Conservation (phyloP, 2,797 vertebrate genomes). For the Typhlichthys subterraneus region DNA sequence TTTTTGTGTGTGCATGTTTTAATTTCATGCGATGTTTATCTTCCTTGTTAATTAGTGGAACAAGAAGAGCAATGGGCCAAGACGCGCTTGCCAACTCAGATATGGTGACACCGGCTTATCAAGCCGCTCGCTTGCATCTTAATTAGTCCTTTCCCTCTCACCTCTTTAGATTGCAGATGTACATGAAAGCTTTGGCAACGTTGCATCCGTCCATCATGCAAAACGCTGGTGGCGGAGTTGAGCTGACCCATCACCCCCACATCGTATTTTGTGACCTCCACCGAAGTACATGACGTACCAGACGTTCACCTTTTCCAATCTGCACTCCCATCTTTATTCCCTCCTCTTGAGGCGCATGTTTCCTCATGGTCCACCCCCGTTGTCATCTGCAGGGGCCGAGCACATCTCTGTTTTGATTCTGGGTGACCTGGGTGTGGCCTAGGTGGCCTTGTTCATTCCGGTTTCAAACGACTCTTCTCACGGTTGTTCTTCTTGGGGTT, state of each 20-base stretch:
- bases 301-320: slow-evolving; percentile 9
- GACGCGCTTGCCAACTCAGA: slow-evolving; percentile 83
- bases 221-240: slow-evolving; percentile 15
- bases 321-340: not conserved
- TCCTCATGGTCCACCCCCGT: not conserved
- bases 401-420: slow-evolving; percentile 19
- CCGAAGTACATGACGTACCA: not conserved
- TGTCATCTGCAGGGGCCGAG: slow-evolving; percentile 6
- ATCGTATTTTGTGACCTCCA: slow-evolving; percentile 11
- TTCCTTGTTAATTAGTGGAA: slow-evolving; percentile 87
- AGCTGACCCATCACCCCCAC: slow-evolving; percentile 18
- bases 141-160: slow-evolving; percentile 70
- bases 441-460: slow-evolving; percentile 9
- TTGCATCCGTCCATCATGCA: slow-evolving; percentile 24
- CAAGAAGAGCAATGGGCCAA: slow-evolving; percentile 82
- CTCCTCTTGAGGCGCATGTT: too few relatives aligned
- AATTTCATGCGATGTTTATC: slow-evolving; percentile 87
- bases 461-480: slow-evolving; percentile 1
- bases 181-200: slow-evolving; percentile 13
- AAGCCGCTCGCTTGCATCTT: slow-evolving; percentile 83
- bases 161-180: slow-evolving; percentile 23
- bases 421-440: slow-evolving; percentile 9
- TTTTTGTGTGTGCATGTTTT: slow-evolving; percentile 68
- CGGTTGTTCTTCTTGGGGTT: slow-evolving; percentile 11
- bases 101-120: slow-evolving; percentile 83